These are phyloP conservation scores for Nasonia vitripennis DNA, from an alignment of 1,140 invertebrate species.

Conservation along the genomic window DNA sequence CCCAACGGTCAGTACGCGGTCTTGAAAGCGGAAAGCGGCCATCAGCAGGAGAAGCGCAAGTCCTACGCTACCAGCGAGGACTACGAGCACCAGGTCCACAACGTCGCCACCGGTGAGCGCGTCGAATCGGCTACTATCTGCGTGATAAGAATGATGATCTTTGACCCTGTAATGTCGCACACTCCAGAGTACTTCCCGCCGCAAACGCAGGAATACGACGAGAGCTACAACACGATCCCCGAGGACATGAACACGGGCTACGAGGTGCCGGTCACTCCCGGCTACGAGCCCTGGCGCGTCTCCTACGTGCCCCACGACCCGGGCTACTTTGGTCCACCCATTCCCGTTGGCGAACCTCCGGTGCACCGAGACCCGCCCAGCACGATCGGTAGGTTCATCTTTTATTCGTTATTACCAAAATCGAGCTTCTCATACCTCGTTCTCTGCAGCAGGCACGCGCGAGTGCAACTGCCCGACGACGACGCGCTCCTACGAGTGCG, in stretches of 20 bases:
- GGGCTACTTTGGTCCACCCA: slow-evolving; percentile 29
- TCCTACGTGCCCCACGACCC: slow-evolving; percentile 9
- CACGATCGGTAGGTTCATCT: neutral
- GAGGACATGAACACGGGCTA: neutral
- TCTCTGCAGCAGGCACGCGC: neutral
- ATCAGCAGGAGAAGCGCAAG: neutral
- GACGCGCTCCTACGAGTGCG: slow-evolving; percentile 23
- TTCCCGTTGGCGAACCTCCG: neutral
- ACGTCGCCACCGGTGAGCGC: neutral
- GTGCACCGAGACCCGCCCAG: neutral
- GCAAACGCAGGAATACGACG: neutral
- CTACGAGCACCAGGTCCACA: slow-evolving; percentile 15
- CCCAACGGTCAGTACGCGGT: neutral
- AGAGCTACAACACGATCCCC: slow-evolving; percentile 16
- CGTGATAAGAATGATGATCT: too few species aligned
- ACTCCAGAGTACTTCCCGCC: neutral
- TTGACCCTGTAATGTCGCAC: neutral
- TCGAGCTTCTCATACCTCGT: neutral
- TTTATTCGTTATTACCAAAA: neutral
- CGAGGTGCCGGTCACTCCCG: neutral
- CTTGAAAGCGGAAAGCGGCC: neutral
- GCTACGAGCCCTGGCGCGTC: slow-evolving; percentile 12
- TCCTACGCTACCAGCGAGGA: neutral
- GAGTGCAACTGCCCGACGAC: slow-evolving; percentile 25
- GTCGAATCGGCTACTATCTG: too few species aligned